Evolutionary conservation across 2,113 vertebrate species (phyloP).

Genomic region (Cervus canadensis): DNA sequence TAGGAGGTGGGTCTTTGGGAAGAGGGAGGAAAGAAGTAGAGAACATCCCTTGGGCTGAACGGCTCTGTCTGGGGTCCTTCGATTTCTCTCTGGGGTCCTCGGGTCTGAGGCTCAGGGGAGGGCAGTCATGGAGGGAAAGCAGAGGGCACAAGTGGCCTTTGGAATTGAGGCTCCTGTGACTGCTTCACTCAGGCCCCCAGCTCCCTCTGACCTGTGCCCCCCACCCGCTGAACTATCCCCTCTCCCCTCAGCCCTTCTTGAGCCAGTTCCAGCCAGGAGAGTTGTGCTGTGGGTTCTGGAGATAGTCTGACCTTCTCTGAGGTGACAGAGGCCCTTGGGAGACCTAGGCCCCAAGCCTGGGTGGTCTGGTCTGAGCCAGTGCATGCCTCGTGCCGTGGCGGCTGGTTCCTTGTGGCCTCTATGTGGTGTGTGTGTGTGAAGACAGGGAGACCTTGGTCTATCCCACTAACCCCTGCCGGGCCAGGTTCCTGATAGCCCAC

Average conservation of each 20-base stretch:
- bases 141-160: not conserved
- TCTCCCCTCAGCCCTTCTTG: not conserved
- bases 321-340: not conserved
- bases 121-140: not conserved
- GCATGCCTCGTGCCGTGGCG: slow-evolving; percentile 69
- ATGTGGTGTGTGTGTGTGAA: slow-evolving; percentile 47
- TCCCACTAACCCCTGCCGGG: not conserved
- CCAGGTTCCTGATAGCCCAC: not conserved
- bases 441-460: not conserved
- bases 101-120: not conserved
- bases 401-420: slow-evolving; percentile 56
- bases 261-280: not conserved
- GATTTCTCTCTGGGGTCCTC: not conserved
- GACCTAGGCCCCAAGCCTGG: not conserved
- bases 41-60: not conserved
- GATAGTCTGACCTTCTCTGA: not conserved
- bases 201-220: not conserved
- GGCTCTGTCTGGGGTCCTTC: slow-evolving; percentile 12
- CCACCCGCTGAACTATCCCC: not conserved
- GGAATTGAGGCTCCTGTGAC: not conserved
- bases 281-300: not conserved
- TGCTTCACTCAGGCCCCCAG: not conserved
- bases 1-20: not conserved
- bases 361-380: not conserved
- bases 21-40: not conserved